Evolutionary conservation across 1,140 invertebrate species (phyloP), one percentile per base, ranked within the genome.

Genomic region (Hycleus phaleratus): DNA sequence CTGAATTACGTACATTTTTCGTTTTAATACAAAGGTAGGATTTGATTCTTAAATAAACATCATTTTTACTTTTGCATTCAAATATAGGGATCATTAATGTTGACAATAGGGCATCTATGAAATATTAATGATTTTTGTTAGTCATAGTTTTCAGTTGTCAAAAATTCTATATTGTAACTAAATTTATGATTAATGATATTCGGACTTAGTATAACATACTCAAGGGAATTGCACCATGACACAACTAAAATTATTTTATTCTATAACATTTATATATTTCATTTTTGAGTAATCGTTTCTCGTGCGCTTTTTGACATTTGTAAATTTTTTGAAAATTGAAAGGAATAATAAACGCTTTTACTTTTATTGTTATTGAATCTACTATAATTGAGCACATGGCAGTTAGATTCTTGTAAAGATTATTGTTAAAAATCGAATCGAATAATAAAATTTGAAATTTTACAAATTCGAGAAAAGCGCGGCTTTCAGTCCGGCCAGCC

Each of bases 61-160:
- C 51, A 52, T 32, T 38, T 47, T 53, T 53, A 53, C 51, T 45
- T 47, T 38, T 49, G 55, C 55, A 56, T 56, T 43, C 43, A 32
- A 24, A 11, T 53, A 42, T 24, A 18, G 26, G 60, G 56, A 71
- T 69, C 66, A 69, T 68, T 68, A 68, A 44, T 46, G 49, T 8
- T 60, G 43, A 67, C 66, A 71, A 68, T 64, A 66, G 62, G 39
- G 47, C 47, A 58, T 68, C 56, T 61, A 67, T 66, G 62, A 70
- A 69, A 70, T 71, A 71, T 72, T 72, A 72, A 71, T 72, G 67
- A 71, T 69, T 67, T 68, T 68, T 64, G 65, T 71, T 70, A 67
- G 67, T 62, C 58, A 64, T 65, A 68, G 62, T 62, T 67, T 69
- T 64, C 49, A 63, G 66, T 67, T 65, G 68, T 71, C 70, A 70